Base-by-base conservation (phyloP, 2,888 invertebrate genomes). In the Chouioia cunea region DNA sequence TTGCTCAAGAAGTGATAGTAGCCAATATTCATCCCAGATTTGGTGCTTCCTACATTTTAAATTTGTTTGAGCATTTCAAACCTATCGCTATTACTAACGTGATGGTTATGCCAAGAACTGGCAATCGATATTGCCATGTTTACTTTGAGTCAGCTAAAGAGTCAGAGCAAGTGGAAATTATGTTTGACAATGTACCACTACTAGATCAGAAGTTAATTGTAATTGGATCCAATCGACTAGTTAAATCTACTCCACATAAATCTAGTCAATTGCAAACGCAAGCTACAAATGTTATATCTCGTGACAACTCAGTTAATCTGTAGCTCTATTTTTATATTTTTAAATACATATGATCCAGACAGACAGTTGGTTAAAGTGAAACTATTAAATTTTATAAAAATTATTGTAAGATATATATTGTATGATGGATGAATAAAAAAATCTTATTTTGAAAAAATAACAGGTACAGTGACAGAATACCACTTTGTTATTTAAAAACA, bases 121-220 rank as follows among this genome's bases (percentile, higher is more conserved):
- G 47, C 4, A 50, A 81, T 22, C 77, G 79, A 52, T 84, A 80
- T 64, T 83, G 83, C 57, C 74, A 78, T 15, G 78, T 83, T 36
- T 85, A 80, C 56, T 80, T 82, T 20, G 74, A 75, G 52, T 74
- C 76, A 0, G 0, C 4, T 1, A 52, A 73, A 15, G 77, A 80
- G 18, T 80, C 81, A 0, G 2, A 59, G 6, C 71, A 71, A 3
- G 75, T 75, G 0, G 76, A 81, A 56, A 69, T 69, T 12, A 57
- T 77, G 48, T 81, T 80, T 59, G 80, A 84, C 53, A 65, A 74
- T 22, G 74, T 71, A 14, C 0, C 27, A 3, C 58, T 83, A 8
- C 20, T 22, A 10, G 79, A 75, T 0, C 72, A 73, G 4, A 77
- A 76, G 22, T 73, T 84, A 10, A 78, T 84, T 52, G 79, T 82